Evolutionary conservation across 2,113 vertebrate genomes (phyloP), one percentile per base, ranked within the genome.

Genomic region (Aix galericulata): DNA sequence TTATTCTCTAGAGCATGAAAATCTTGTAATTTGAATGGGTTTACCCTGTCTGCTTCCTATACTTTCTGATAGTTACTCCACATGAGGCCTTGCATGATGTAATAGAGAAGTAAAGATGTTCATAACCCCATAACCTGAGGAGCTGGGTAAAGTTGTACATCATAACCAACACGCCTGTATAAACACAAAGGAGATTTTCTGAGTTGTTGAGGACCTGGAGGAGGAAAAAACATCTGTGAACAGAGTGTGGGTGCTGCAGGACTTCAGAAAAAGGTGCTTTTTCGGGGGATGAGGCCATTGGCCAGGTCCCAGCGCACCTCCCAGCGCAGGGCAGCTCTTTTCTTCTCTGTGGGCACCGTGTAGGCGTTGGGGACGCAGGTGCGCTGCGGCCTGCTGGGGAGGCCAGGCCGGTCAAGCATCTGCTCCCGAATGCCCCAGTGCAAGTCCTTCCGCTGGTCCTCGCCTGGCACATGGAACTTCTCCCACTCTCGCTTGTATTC

Each of bases 271-370:
- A 86, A 96, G 42, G 34, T 75, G 36, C 58, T 86, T 58, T 94
- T 98, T 27, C 94, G 82, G 9, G 98, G 99, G 5, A 98, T 63
- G 25, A 98, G 62, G 3, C 98, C 97, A 10, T 97, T 97, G 60
- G 99, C 99, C 85, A 99, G 93, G 68, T 99, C 98, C 74, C 98
- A 98, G 48, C 99, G 98, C 94, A 99, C 94, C 56, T 97, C 96
- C 98, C 98, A 99, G 76, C 98, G 98, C 22, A 99, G 97, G 7
- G 98, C 97, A 0, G 98, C 98, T 8, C 99, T 97, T 75, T 98
- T 99, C 96, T 99, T 99, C 36, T 98, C 98, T 0, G 99, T 99
- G 31, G 99, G 99, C n/a, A 99, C 98, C 0, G 95, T 13, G 48
- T 99, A 99, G 7, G 78, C 75, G 91, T 99, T 99, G 48, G 98